A percentile compares a stretch with the other conserved stretches of the same genome.
phyloP scores from a whole-genome alignment of 2,888 invertebrate genomes.

The Diplazon laetatorius region DNA sequence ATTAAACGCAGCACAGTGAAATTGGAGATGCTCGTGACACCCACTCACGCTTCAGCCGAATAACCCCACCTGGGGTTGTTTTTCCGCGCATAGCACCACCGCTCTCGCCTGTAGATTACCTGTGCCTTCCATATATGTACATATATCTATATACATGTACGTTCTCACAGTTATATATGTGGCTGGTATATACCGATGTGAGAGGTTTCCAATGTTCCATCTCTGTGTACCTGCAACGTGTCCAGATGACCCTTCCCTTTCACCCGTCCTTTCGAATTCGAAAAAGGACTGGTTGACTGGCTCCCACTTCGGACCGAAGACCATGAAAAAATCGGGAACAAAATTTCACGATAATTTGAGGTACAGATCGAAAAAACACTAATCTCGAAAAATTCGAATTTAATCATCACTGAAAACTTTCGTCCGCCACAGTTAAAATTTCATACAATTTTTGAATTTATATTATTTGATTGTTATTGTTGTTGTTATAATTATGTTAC shows the following conservation, averaged over 20 bases:
- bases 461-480: too few species aligned
- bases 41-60: conserved; percentile 47
- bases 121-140: background rate
- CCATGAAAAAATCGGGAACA: background rate
- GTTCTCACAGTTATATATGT: too few species aligned
- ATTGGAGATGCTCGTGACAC: conserved; percentile 69
- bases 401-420: background rate
- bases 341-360: background rate
- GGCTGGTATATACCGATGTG: background rate
- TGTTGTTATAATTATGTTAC: too few species aligned
- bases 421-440: background rate
- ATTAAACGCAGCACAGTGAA: conserved; percentile 80
- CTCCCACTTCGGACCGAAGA: conserved; percentile 6
- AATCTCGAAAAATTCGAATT: background rate
- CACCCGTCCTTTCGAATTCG: background rate
- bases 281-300: too few species aligned
- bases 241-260: conserved; percentile 31
- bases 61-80: conserved; percentile 37
- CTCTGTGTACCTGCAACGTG: conserved; percentile 16
- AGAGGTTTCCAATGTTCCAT: conserved; percentile 42
- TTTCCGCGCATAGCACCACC: conserved; percentile 45
- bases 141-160: conserved; percentile 1
- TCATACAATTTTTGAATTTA: background rate
- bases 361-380: background rate
- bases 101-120: conserved; percentile 28